phyloP scores from a whole-genome alignment of 1,140 invertebrate species.

The Caenorhabditis remanei region DNA sequence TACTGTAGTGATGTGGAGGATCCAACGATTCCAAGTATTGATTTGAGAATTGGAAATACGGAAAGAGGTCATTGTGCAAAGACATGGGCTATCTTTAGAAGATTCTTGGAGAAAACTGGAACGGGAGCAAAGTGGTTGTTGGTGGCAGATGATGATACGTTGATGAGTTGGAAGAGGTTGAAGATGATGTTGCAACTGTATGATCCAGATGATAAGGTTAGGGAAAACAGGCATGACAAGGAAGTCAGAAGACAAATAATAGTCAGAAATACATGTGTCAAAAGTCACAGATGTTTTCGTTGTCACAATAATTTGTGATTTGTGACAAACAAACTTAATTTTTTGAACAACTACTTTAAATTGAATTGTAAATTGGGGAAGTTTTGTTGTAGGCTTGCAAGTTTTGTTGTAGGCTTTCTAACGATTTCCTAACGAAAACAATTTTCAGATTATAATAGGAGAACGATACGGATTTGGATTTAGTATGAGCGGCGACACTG shows the following conservation, averaged over 20 bases:
- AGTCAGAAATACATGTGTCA: too few species aligned
- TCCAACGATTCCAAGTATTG: not conserved
- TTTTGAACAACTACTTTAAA: too few species aligned
- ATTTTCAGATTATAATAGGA: conserved; percentile 57
- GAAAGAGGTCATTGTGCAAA: conserved; percentile 62
- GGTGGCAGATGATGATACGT: conserved; percentile 59
- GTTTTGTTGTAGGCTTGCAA: too few species aligned
- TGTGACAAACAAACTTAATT: too few species aligned
- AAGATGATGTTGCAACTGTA: conserved; percentile 9
- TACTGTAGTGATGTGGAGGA: conserved; percentile 43
- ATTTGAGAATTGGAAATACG: conserved; percentile 53
- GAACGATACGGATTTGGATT: conserved; percentile 62
- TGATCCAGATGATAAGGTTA: conserved; percentile 32
- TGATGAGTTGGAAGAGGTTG: conserved; percentile 44
- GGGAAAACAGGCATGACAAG: not conserved
- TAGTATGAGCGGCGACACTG: not conserved
- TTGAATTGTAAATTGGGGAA: too few species aligned
- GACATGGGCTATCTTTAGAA: conserved; percentile 56
- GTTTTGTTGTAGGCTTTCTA: not conserved
- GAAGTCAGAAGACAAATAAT: too few species aligned
- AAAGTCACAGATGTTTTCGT: too few species aligned
- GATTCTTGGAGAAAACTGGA: conserved; percentile 1
- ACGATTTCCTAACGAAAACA: not conserved
- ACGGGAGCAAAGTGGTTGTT: conserved; percentile 35
- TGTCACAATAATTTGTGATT: too few species aligned